Evolutionary conservation across 2,888 invertebrate species (phyloP), one percentile per base, ranked within the genome.

Genomic region (Lypha dubia): DNA sequence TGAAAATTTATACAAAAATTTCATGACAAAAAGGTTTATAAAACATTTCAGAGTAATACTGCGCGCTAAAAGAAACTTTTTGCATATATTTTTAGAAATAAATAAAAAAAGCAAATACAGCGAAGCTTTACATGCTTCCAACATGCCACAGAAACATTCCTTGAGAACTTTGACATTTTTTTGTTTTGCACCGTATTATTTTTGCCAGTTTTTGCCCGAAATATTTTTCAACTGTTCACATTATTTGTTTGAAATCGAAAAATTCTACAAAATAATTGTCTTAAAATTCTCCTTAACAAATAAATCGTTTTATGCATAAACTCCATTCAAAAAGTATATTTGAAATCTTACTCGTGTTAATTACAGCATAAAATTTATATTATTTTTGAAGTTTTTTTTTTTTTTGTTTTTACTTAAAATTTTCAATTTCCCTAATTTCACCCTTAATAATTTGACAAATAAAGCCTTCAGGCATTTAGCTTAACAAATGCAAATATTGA

Each of bases 401-500:
- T 58, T 38, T 60, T 24, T 60, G 22, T 68, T 24, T 63, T 68
- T 60, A 8, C 38, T 77, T 22, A 17, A 68, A 62, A 74, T 84
- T 77, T 81, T 77, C 84, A 84, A 84, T 84, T 84, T 84, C 84
- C 81, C 79, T 84, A 81, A 77, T 79, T 77, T 84, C 77, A 84
- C 81, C 81, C 81, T 65, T 60, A 84, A 79, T 84, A 84, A 79
- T 76, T 81, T 65, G 70, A 60, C 81, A 84, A 84, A 80, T 74
- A 84, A 56, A 63, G 81, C 77, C 84, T 74, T 41, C 41, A 74
- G 81, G 81, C 65, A 51, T 84, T 84, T 22, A 44, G 70, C 77
- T 84, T 74, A 79, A 79, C 81, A 84, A 84, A 84, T 81, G 77
- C 73, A 84, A 84, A 84, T 84, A 84, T 84, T 84, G 81, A 77